Evolutionary conservation across 2,797 vertebrate genomes (phyloP).

Genomic region (Sebastes vulpes): DNA sequence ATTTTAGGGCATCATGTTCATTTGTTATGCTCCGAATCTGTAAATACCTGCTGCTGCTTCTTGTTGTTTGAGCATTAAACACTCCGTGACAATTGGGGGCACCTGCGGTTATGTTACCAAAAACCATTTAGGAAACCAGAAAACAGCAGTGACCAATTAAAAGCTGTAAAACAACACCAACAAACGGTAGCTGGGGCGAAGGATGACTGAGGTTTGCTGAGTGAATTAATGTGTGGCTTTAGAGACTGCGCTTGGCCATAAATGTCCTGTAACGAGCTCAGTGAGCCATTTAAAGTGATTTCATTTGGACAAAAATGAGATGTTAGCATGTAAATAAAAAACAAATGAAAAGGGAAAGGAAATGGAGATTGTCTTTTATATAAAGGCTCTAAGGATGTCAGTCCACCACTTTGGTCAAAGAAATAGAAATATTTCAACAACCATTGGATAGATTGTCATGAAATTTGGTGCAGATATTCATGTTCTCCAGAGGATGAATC

Average conservation of each 20-base stretch:
- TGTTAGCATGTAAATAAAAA: neutral
- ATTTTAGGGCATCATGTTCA: conserved; percentile 2
- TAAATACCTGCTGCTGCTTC: conserved; percentile 8
- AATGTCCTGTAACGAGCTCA: neutral
- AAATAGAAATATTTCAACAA: neutral
- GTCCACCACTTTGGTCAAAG: neutral
- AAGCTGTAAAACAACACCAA: conserved; percentile 23
- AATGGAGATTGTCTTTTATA: neutral
- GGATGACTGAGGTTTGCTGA: conserved; percentile 1
- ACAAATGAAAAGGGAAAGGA: neutral
- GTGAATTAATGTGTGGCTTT: conserved; percentile 5
- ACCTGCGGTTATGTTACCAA: conserved; percentile 21
- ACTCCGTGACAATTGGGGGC: neutral
- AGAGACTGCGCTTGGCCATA: neutral
- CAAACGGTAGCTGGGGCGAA: neutral
- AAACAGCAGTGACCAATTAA: conserved; percentile 39
- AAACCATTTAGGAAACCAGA: conserved; percentile 27
- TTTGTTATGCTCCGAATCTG: conserved; percentile 17
- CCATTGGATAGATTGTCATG: neutral
- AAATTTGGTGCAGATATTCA: neutral
- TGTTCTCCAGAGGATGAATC: neutral
- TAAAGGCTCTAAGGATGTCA: neutral
- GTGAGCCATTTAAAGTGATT: neutral
- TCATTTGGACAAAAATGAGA: neutral
- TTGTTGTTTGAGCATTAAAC: conserved; percentile 9